A percentile compares a stretch with the other conserved stretches of the same genome.
Evolutionary conservation across 37 sponge, comb jelly and placozoan species (phyloP).

Genomic region (Halisarca cf. caerulea): DNA sequence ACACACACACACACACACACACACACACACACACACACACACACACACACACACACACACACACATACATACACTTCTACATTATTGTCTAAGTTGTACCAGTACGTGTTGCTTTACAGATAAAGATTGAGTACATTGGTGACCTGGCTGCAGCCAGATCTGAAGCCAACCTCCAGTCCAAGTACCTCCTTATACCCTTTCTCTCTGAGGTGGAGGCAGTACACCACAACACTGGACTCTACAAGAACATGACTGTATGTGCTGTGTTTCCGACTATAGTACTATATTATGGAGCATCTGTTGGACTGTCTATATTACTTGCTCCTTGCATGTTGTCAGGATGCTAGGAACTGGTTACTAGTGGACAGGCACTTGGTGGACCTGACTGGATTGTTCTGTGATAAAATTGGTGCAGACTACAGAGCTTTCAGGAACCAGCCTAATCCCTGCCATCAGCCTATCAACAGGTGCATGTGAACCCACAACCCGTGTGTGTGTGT

Average conservation of each 20-base stretch:
- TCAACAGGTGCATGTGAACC: slow-evolving; percentile 41
- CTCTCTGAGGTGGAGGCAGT: neutral
- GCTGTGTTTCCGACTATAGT: neutral
- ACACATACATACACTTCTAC: too few relatives aligned
- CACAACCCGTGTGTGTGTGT: too few relatives aligned
- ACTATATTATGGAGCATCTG: neutral
- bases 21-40: too few relatives aligned
- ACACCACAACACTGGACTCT: neutral
- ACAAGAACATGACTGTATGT: slow-evolving; percentile 23
- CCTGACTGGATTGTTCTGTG: slow-evolving; percentile 58
- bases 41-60: too few relatives aligned
- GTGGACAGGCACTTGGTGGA: slow-evolving; percentile 67
- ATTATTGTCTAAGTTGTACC: too few relatives aligned
- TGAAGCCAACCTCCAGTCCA: slow-evolving; percentile 17
- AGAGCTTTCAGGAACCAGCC: slow-evolving; percentile 66
- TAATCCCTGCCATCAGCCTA: slow-evolving; percentile 28
- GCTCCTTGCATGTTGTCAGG: slow-evolving; percentile 1
- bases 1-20: too few relatives aligned
- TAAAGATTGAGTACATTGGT: slow-evolving; percentile 74
- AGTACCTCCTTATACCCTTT: slow-evolving; percentile 65
- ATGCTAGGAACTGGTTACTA: slow-evolving; percentile 70
- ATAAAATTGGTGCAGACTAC: slow-evolving; percentile 74
- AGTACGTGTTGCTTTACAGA: slow-evolving; percentile 28
- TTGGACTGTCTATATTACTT: neutral
- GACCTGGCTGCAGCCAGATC: slow-evolving; percentile 39